Evolutionary conservation across 2,888 invertebrate genomes (phyloP).

Genomic region (Cremastinae sp.): DNA sequence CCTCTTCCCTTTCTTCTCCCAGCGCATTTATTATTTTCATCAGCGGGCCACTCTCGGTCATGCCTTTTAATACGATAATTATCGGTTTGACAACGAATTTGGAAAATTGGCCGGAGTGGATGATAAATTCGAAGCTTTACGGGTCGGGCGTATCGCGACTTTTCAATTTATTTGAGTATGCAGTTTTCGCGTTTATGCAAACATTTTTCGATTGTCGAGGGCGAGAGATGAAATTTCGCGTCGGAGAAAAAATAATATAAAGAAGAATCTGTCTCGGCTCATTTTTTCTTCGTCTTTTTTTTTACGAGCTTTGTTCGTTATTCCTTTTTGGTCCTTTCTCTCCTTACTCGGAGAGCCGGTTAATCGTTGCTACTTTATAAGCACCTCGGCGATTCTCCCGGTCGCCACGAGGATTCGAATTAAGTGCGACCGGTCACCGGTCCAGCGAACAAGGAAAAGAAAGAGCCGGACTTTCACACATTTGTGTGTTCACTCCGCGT

Average conservation of each 20-base stretch:
- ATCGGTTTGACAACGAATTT: constrained; percentile 50
- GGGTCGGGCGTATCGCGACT: neutral
- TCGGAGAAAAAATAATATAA: neutral
- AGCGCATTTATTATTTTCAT: constrained; percentile 69
- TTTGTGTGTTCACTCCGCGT: constrained; percentile 28
- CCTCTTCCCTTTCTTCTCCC: constrained; percentile 59
- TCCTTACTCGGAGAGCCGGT: constrained; percentile 50
- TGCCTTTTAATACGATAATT: constrained; percentile 45
- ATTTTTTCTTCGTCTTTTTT: constrained; percentile 11
- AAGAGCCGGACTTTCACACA: constrained; percentile 47
- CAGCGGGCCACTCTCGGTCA: constrained; percentile 58
- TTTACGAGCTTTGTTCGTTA: constrained; percentile 5
- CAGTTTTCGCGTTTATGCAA: neutral
- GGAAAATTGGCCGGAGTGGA: constrained; percentile 17
- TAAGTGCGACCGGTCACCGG: constrained; percentile 63
- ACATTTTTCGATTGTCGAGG: neutral
- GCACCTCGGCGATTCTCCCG: constrained; percentile 52
- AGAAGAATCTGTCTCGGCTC: constrained; percentile 12
- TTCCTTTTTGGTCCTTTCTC: constrained; percentile 43
- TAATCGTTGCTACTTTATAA: constrained; percentile 61
- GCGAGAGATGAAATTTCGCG: neutral
- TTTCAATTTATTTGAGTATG: neutral
- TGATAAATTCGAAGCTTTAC: constrained; percentile 16
- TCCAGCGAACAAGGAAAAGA: constrained; percentile 25
- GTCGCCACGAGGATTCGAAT: constrained; percentile 58